Conservation (phyloP, 2,113 vertebrate species). For the Eulemur macaco region DNA sequence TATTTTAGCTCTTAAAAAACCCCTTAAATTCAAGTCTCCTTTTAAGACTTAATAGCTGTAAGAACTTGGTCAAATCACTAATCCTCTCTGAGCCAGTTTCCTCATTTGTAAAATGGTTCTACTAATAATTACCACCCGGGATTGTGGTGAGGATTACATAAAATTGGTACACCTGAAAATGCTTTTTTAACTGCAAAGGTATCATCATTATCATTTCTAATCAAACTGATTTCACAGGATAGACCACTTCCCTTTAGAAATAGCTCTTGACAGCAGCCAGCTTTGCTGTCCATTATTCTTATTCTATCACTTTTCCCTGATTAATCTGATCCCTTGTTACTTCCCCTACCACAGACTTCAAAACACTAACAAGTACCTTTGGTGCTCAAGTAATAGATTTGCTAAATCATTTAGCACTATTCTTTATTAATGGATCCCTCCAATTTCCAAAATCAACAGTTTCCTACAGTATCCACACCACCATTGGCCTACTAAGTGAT, state of each 20-base stretch:
- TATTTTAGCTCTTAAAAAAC: neutral
- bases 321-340: neutral
- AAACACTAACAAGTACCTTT: slow-evolving; percentile 30
- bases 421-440: slow-evolving; percentile 41
- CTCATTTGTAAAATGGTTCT: slow-evolving; percentile 29
- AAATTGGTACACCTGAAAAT: slow-evolving; percentile 18
- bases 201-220: slow-evolving; percentile 24
- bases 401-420: slow-evolving; percentile 16
- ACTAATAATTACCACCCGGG: slow-evolving; percentile 27
- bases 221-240: neutral
- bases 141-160: neutral
- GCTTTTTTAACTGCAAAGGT: slow-evolving; percentile 10
- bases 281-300: neutral
- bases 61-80: slow-evolving; percentile 45
- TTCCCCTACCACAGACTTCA: slow-evolving; percentile 3
- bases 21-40: neutral
- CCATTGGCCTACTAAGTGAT: slow-evolving; percentile 1
- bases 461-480: neutral
- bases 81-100: neutral
- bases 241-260: slow-evolving; percentile 40
- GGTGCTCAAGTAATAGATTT: neutral
- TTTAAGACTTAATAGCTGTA: slow-evolving; percentile 33
- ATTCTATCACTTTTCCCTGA: neutral
- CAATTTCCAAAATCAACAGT: slow-evolving; percentile 22
- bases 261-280: neutral